Evolutionary conservation across 2,113 vertebrate genomes (phyloP).

Genomic region (Nibea coibor): DNA sequence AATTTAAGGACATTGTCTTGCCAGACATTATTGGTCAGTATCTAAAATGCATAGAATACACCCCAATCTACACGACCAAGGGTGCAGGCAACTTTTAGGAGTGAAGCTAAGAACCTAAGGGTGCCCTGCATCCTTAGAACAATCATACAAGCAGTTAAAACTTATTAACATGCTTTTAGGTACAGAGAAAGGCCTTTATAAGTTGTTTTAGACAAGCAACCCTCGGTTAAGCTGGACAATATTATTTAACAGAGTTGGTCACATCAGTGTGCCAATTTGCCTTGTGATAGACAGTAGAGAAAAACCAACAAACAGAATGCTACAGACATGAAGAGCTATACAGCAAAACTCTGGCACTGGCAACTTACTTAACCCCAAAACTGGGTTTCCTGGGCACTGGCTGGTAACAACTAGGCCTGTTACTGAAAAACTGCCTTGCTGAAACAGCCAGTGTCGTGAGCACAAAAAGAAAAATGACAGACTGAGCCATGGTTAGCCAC

Average conservation of each 20-base stretch:
- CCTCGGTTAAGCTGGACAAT: not conserved
- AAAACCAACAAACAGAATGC: no score
- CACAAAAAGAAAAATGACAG: conserved; percentile 61
- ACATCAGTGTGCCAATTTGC: not conserved
- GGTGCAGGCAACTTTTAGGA: no score
- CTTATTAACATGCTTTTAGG: no score
- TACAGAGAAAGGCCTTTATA: not conserved
- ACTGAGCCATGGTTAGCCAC: conserved; percentile 1
- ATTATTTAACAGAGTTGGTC: no score
- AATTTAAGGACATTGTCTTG: no score
- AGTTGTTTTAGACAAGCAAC: not conserved
- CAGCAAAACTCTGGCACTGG: not conserved
- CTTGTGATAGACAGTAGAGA: not conserved
- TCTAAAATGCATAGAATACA: not conserved
- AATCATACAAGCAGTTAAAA: not conserved
- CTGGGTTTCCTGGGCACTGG: conserved; percentile 64
- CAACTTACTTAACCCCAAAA: conserved; percentile 65
- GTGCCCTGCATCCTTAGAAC: not conserved
- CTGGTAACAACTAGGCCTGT: conserved; percentile 78
- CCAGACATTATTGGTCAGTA: not conserved
- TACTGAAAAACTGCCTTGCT: conserved; percentile 75
- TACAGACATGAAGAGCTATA: not conserved
- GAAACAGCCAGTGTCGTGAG: conserved; percentile 57
- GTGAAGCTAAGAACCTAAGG: not conserved
- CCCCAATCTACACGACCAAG: not conserved